A percentile compares a stretch with the other conserved stretches of the same genome.
Evolutionary conservation across 2,113 vertebrate species (phyloP).

Genomic region (Solea senegalensis): DNA sequence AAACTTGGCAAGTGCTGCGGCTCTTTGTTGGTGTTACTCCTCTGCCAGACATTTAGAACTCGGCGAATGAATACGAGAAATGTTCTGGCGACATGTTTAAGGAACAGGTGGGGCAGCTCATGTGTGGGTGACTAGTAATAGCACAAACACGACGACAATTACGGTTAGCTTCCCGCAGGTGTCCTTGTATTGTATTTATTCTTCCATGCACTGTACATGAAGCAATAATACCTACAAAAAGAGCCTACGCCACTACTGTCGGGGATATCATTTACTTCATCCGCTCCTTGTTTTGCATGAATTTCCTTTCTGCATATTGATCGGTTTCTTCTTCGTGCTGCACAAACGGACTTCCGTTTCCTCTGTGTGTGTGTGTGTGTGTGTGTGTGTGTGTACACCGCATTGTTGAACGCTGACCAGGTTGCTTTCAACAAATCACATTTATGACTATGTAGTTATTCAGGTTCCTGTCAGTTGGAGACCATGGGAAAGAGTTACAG

Average conservation of each 20-base stretch:
- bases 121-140: constrained; percentile 55
- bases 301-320: not conserved
- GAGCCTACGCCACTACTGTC: not conserved
- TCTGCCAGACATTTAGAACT: constrained; percentile 34
- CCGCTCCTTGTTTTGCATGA: not conserved
- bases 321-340: not conserved
- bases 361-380: not conserved
- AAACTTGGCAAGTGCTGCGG: constrained; percentile 44
- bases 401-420: constrained; percentile 55
- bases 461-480: constrained; percentile 51
- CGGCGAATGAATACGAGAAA: constrained; percentile 25
- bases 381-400: not conserved
- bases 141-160: constrained; percentile 27
- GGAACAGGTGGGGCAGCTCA: constrained; percentile 63
- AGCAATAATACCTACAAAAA: not conserved
- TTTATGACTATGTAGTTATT: constrained; percentile 50
- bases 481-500: constrained; percentile 17
- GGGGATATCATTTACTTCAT: constrained; percentile 1
- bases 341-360: constrained; percentile 9
- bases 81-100: constrained; percentile 44
- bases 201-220: not conserved
- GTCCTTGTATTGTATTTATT: constrained; percentile 7
- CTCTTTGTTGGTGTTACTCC: constrained; percentile 54
- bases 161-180: constrained; percentile 48
- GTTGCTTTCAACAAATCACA: constrained; percentile 57